phyloP scores from a whole-genome alignment of 2,797 vertebrate species.

The Perodicticus potto region DNA sequence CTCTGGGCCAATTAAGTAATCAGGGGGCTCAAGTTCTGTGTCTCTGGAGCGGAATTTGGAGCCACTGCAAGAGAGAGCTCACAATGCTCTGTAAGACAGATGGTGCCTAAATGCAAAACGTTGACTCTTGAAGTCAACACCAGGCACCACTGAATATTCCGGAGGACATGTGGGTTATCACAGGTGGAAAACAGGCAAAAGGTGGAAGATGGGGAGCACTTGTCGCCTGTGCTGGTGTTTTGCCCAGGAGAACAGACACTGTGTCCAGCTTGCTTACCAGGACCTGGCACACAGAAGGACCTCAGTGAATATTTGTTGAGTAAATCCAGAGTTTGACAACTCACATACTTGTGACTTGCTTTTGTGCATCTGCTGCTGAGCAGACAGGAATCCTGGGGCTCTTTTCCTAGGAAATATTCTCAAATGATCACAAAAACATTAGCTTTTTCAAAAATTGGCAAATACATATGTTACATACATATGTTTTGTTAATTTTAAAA shows the following conservation, averaged over 20 bases:
- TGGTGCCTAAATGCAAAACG: neutral
- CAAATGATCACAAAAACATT: neutral
- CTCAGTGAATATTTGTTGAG: neutral
- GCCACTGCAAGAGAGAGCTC: neutral
- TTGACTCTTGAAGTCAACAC: too few relatives aligned
- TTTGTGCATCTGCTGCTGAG: neutral
- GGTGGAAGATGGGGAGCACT: neutral
- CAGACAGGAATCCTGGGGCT: neutral
- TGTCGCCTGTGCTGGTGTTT: neutral
- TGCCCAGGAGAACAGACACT: neutral
- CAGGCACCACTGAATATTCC: neutral
- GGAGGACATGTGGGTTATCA: accelerated
- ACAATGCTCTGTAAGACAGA: neutral
- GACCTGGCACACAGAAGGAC: too few relatives aligned
- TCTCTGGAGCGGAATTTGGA: neutral
- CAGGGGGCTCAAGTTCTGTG: neutral
- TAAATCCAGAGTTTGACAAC: neutral
- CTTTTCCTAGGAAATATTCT: neutral
- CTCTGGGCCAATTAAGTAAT: neutral
- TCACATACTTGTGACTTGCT: neutral
- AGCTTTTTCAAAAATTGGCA: neutral
- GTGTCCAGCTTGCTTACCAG: accelerated
- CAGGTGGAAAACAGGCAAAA: neutral
- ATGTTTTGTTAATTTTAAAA: neutral
- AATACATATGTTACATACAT: neutral